Base-by-base conservation (phyloP, 2,888 invertebrate species). In the Amorpha juglandis region DNA sequence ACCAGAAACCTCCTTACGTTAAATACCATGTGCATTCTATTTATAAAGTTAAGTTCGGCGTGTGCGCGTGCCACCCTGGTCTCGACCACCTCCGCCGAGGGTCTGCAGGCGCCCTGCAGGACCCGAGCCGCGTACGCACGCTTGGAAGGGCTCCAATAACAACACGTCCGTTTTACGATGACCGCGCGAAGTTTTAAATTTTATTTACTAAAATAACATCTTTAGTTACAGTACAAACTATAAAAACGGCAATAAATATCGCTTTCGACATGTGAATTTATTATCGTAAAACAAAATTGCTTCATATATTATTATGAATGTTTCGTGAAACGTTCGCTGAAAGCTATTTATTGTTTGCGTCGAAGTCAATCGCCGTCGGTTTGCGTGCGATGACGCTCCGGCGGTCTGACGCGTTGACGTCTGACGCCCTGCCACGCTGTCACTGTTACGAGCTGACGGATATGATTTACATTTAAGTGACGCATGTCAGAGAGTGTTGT, bases 21-120 rank as follows among this genome's bases (percentile, higher is more conserved):
- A 83, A 88, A 88, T 83, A 86, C 83, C 87, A 88, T 89, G 90
- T 91, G 90, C 90, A 90, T 82, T 87, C 92, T 92, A 92, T 92
- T 92, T 90, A 89, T 91, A 92, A 89, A 83, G 76, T 86, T 91
- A 91, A 91, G 89, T 91, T 91, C 88, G 83, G 79, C 82, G 83
- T 78, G 78, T 88, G 89, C 62, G 48, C 47, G 62, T 63, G 47
- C 12, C 14, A 27, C 8, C 35, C n/a, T 55, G 19, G 51, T 19
- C 9, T 19, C n/a, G 51, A 11, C 19, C 19, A 38, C 38, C 38
- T 38, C 16, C 21, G 16, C 19, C 19, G 51, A 14, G 14, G 45
- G 12, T 45, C 45, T 21, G 51, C 27, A 33, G 33, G 21, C 33
- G 53, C 33, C 19, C 11, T 35, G 0, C 38, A 11, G 55, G 11